Evolutionary conservation across 1,140 invertebrate species (phyloP).

Genomic region (Papilio polyxenes): DNA sequence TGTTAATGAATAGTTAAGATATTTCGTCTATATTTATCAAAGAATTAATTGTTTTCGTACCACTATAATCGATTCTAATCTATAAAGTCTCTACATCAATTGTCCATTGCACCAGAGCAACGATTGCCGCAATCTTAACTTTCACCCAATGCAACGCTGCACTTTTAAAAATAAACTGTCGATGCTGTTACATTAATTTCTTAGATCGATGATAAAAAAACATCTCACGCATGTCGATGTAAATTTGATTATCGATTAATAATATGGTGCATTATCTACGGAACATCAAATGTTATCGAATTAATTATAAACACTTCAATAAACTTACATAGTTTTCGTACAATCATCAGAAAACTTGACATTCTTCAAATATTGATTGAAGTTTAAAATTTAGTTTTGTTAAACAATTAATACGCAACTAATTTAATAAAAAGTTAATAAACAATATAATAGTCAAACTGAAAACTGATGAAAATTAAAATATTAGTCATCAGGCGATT

Average conservation of each 20-base stretch:
- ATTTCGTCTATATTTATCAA: neutral
- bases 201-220: conserved; percentile 24
- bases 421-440: neutral
- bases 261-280: conserved; percentile 1
- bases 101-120: conserved; percentile 64
- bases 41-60: neutral
- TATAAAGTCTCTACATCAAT: conserved; percentile 62
- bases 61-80: conserved; percentile 38
- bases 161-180: conserved; percentile 14
- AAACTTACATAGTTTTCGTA: neutral
- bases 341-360: neutral
- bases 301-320: neutral
- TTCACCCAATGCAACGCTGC: conserved; percentile 54
- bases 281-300: neutral
- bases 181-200: conserved; percentile 46
- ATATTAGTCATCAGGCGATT: neutral
- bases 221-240: conserved; percentile 2
- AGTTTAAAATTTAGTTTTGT: neutral
- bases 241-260: conserved; percentile 18
- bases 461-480: neutral
- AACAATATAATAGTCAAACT: neutral
- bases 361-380: neutral
- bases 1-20: neutral
- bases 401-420: neutral
- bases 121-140: conserved; percentile 66